Conservation (phyloP, 1,140 invertebrate genomes). For the Papilio glaucus region DNA sequence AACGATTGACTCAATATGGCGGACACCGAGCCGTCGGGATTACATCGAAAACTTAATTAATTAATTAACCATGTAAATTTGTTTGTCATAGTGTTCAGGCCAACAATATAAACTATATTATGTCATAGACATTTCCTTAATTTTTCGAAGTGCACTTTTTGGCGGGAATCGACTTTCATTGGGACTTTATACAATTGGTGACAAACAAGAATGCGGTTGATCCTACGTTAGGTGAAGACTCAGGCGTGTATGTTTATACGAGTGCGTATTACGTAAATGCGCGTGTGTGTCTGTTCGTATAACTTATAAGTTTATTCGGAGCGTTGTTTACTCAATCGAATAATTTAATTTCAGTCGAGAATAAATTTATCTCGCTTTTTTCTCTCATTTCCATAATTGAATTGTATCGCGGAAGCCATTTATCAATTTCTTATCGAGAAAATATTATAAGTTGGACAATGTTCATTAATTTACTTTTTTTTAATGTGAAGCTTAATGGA, state of each 20-base stretch:
- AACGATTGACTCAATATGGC: constrained; percentile 11
- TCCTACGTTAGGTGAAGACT: no score
- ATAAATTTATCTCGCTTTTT: constrained; percentile 16
- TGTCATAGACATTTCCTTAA: no score
- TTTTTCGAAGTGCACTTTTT: no score
- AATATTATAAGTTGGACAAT: constrained; percentile 13
- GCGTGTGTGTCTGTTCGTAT: no score
- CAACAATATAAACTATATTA: no score
- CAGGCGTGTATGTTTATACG: no score
- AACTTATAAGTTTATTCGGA: neutral
- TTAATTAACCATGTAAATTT: neutral
- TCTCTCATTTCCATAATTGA: constrained; percentile 32
- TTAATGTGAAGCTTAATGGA: neutral
- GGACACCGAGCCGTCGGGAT: constrained; percentile 13
- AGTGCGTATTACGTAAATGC: no score
- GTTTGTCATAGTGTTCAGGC: no score
- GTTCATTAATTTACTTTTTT: neutral
- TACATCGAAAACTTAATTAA: constrained; percentile 9
- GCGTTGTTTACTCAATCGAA: neutral
- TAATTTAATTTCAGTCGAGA: neutral
- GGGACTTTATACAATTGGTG: no score
- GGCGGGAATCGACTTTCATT: no score
- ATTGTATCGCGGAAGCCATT: constrained; percentile 21
- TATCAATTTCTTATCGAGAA: constrained; percentile 16
- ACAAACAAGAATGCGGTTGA: no score